Conservation (phyloP, 2,888 invertebrate genomes). For the Carpatolechia fugitivella region DNA sequence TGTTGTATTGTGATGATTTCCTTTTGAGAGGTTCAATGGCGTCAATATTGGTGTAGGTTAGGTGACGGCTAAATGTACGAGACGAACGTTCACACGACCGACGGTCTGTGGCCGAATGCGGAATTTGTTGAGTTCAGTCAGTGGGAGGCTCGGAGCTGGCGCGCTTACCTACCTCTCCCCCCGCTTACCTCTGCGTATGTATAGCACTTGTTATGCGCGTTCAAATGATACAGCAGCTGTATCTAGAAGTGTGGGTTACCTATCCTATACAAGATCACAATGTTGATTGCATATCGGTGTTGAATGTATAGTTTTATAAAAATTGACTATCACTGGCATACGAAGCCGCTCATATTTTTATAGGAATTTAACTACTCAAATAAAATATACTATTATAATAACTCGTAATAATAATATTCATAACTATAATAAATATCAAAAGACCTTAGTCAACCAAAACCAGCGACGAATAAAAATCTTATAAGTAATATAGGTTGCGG, state of each 20-base stretch:
- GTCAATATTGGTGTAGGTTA: constrained; percentile 77
- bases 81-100: constrained; percentile 55
- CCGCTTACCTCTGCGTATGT: neutral
- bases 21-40: constrained; percentile 57
- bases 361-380: too few species aligned
- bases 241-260: neutral
- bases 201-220: neutral
- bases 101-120: constrained; percentile 69
- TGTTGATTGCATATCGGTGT: neutral
- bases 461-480: too few species aligned
- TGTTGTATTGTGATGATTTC: constrained; percentile 52
- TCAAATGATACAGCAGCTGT: neutral
- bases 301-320: neutral
- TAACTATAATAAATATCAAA: too few species aligned
- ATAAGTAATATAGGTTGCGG: too few species aligned
- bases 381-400: too few species aligned
- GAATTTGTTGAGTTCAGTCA: constrained; percentile 34
- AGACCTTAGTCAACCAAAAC: too few species aligned
- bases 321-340: neutral
- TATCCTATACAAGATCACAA: neutral
- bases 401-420: too few species aligned
- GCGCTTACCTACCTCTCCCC: neutral
- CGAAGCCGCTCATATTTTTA: too few species aligned
- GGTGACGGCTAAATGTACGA: constrained; percentile 42
- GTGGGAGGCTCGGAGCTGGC: constrained; percentile 17